Base-by-base conservation (phyloP, 2,888 invertebrate species). In the Molanna angustata region DNA sequence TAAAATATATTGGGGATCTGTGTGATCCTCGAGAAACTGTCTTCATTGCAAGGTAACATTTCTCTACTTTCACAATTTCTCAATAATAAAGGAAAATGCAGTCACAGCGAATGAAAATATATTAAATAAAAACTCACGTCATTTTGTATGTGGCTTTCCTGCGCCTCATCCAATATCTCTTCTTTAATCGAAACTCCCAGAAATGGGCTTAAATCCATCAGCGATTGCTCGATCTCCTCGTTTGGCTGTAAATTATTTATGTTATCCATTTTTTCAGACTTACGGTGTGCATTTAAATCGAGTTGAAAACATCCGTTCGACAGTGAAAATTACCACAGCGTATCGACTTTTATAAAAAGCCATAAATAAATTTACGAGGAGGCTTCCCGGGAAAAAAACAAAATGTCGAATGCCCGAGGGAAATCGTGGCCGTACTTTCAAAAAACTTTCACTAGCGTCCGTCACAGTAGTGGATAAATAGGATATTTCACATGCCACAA, bases 131-230 rank as follows among this genome's bases (percentile, higher is more conserved):
- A 18, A 54, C 54, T 49, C 31, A 54, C 54, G 13, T 54, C 45
- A 54, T 49, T 54, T 21, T 41, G 46, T 7, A 44, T 19, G n/a
- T 37, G 37, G 14, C 45, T 45, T 17, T 49, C 57, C 20, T 48
- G 41, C 2, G 51, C 22, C 33, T 76, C 76, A 19, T 76, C 76
- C 1, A 68, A 66, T 49, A 64, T 68, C 64, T 76, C 76, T 60
- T 76, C 75, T 60, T 76, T 76, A 64, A 76, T 72, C 63, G 70
- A 68, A 62, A 76, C 75, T 35, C 75, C 76, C 59, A 75, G 71
- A 57, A 75, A 70, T 56, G 75, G 74, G 44, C 69, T 72, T 54
- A 76, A 66, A 63, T 76, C 76, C 73, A 76, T 71, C 57, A 76
- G 67, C 52, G 74, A 75, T 52, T 72, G 70, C 66, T 76, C 76